A percentile compares a stretch with the other conserved stretches of the same genome.
Conservation (phyloP, 2,113 vertebrate genomes). For the Choloepus hoffmanni region DNA sequence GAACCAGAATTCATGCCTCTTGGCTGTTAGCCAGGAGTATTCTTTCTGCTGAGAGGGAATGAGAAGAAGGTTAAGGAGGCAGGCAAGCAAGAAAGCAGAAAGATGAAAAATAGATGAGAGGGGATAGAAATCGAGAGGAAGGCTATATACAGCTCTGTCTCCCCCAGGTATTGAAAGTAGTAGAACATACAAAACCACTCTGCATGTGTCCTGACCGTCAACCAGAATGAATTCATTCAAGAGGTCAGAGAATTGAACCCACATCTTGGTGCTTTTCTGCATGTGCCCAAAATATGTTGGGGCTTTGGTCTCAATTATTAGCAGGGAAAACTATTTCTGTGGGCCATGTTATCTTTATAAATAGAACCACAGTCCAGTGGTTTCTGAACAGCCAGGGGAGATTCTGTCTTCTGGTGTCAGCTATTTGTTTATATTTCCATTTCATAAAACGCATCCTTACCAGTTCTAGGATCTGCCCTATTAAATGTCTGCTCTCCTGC, state of each 20-base stretch:
- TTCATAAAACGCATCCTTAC: conserved; percentile 43
- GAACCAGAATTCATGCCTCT: neutral
- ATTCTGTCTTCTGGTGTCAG: conserved; percentile 50
- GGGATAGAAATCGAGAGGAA: neutral
- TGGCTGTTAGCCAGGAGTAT: neutral
- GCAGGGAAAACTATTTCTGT: conserved; percentile 48
- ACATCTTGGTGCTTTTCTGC: neutral
- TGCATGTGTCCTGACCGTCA: neutral
- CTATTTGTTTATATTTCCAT: conserved; percentile 54
- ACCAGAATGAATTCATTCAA: neutral
- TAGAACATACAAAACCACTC: neutral
- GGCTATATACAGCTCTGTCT: neutral
- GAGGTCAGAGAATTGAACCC: neutral
- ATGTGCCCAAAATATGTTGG: conserved; percentile 1
- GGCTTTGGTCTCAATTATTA: conserved; percentile 38
- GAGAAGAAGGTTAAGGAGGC: neutral
- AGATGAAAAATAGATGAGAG: neutral
- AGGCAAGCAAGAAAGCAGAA: neutral
- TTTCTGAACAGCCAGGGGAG: conserved; percentile 63
- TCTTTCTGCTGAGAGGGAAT: neutral
- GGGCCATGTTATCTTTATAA: conserved; percentile 56
- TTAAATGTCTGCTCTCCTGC: neutral
- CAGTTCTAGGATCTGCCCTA: neutral
- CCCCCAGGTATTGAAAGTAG: neutral
- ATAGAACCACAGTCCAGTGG: conserved; percentile 46